These are phyloP conservation scores for Pandemis heparana DNA, from an alignment of 2,888 invertebrate genomes.

Conservation along the genomic window DNA sequence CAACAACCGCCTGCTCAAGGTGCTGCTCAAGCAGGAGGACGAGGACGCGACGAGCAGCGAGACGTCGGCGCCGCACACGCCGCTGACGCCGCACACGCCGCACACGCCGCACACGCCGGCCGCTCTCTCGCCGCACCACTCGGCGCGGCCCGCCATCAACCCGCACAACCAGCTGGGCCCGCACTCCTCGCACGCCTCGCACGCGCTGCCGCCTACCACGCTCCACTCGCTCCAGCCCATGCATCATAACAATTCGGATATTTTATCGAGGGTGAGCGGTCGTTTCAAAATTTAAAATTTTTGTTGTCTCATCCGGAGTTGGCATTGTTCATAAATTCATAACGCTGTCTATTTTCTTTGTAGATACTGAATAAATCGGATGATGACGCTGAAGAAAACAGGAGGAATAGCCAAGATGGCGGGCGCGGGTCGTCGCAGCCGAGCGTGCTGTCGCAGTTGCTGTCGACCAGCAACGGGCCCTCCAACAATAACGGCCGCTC, in stretches of 20 bases:
- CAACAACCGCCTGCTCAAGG: conserved; percentile 75
- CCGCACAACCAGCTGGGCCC: conserved; percentile 55
- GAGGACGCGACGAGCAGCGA: conserved; percentile 77
- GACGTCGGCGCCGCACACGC: conserved; percentile 76
- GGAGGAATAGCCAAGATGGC: conserved; percentile 69
- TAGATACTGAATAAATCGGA: conserved; percentile 93
- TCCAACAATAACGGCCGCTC: conserved; percentile 65
- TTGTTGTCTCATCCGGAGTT: neutral
- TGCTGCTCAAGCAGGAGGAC: conserved; percentile 77
- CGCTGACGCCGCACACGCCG: conserved; percentile 70
- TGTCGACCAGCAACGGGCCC: conserved; percentile 73
- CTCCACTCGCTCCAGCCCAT: conserved; percentile 51
- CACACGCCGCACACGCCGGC: conserved; percentile 61
- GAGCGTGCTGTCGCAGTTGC: conserved; percentile 84
- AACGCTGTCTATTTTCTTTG: conserved; percentile 46
- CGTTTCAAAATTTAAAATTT: neutral
- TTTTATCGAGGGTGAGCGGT: conserved; percentile 81
- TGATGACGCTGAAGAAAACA: conserved; percentile 89
- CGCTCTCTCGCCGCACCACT: conserved; percentile 48
- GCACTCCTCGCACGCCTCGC: conserved; percentile 56
- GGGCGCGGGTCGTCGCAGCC: conserved; percentile 68
- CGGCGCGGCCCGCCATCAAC: conserved; percentile 55
- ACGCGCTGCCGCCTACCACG: conserved; percentile 44
- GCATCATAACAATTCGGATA: conserved; percentile 80
- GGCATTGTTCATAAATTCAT: neutral